Evolutionary conservation across 2,797 vertebrate genomes (phyloP).

Genomic region (Fistularia commersonii): DNA sequence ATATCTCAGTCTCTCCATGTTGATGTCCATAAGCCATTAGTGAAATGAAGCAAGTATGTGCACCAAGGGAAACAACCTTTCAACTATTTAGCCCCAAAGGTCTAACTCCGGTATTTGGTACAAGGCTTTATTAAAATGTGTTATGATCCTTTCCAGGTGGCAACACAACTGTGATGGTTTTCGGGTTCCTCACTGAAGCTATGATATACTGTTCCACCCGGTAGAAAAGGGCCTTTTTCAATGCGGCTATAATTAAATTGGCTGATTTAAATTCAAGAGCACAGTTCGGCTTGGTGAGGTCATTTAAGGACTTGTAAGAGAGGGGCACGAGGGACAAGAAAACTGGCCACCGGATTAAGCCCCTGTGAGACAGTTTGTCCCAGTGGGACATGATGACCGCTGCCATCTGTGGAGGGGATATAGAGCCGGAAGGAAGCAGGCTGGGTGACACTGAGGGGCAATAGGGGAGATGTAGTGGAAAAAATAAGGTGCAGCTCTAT

Average conservation of each 20-base stretch:
- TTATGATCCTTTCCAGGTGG: conserved; percentile 42
- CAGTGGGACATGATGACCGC: conserved; percentile 31
- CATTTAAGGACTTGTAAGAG: conserved; percentile 48
- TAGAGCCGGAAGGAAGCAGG: conserved; percentile 29
- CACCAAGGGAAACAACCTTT: too few species aligned
- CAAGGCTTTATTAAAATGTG: conserved; percentile 43
- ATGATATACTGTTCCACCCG: conserved; percentile 28
- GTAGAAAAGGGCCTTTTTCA: conserved; percentile 27
- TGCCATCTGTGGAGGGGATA: conserved; percentile 52
- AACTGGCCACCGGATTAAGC: conserved; percentile 55
- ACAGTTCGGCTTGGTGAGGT: conserved; percentile 26
- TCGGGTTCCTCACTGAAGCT: conserved; percentile 26
- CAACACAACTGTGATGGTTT: conserved; percentile 22
- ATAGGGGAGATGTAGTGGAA: too few species aligned
- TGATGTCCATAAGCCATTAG: too few species aligned
- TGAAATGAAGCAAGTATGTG: too few species aligned
- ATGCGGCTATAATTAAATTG: conserved; percentile 41
- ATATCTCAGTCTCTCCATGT: too few species aligned
- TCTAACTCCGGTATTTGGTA: conserved; percentile 17
- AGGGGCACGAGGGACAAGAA: conserved; percentile 41
- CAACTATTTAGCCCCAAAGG: background rate
- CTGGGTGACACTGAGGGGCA: conserved; percentile 8
- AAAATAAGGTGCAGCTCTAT: too few species aligned
- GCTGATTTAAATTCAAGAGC: conserved; percentile 52
- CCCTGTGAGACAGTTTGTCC: conserved; percentile 48